Conservation (phyloP, 2,797 vertebrate species). For the Neoniphon sammara region DNA sequence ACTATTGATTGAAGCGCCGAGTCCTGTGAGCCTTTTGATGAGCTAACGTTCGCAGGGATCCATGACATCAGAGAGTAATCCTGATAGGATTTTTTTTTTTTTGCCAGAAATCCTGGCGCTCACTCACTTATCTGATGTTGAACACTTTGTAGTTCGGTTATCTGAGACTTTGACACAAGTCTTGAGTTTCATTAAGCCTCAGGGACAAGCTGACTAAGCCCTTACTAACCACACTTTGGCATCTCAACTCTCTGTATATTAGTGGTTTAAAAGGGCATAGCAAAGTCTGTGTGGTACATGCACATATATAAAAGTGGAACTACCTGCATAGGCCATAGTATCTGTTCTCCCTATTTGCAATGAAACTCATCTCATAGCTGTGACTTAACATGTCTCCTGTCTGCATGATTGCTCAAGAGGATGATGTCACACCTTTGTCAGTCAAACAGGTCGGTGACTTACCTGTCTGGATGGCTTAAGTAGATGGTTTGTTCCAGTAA, state of each 20-base stretch:
- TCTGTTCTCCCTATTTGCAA: conserved; percentile 52
- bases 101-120: conserved; percentile 57
- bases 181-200: conserved; percentile 73
- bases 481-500: conserved; percentile 52
- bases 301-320: conserved; percentile 24
- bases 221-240: conserved; percentile 64
- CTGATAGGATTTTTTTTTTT: conserved; percentile 55
- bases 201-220: conserved; percentile 72
- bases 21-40: conserved; percentile 69
- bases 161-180: conserved; percentile 74
- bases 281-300: background rate
- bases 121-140: conserved; percentile 71
- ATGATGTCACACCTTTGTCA: conserved; percentile 69
- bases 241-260: conserved; percentile 43
- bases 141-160: conserved; percentile 75
- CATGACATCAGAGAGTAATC: conserved; percentile 76
- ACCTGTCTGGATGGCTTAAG: conserved; percentile 52
- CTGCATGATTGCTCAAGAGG: conserved; percentile 10
- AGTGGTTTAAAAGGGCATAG: conserved; percentile 25
- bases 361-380: conserved; percentile 24
- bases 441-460: conserved; percentile 47
- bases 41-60: conserved; percentile 74
- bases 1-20: conserved; percentile 66
- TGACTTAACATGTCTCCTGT: conserved; percentile 48
- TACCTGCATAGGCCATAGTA: conserved; percentile 11